phyloP scores from a whole-genome alignment of 2,888 invertebrate species.

The Machimus atricapillus region DNA sequence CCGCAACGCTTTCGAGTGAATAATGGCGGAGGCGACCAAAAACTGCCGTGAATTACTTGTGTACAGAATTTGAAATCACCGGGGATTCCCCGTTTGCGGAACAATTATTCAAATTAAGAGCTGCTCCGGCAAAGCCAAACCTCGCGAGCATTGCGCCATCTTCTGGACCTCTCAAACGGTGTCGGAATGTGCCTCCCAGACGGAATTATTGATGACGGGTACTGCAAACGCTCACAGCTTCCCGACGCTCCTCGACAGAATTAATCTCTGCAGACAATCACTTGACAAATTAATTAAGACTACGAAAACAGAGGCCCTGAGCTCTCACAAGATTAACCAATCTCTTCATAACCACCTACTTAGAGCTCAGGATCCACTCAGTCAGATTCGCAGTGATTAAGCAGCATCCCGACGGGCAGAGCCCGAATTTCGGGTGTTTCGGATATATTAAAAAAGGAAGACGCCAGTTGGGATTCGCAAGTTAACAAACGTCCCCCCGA shows the following conservation, averaged over 20 bases:
- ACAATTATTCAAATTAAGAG: constrained; percentile 33
- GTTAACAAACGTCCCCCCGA: background rate
- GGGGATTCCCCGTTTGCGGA: background rate
- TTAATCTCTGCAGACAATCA: constrained; percentile 26
- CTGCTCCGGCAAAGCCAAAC: background rate
- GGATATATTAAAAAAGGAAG: constrained; percentile 6
- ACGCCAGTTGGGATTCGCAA: constrained; percentile 15
- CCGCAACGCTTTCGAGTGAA: constrained; percentile 19
- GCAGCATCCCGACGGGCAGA: constrained; percentile 1
- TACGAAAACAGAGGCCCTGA: constrained; percentile 12
- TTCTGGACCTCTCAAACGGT: background rate
- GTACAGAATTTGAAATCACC: background rate
- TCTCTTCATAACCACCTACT: constrained; percentile 39
- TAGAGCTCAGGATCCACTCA: constrained; percentile 21
- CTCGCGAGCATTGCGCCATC: background rate
- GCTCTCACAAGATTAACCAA: constrained; percentile 26
- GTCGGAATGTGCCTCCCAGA: background rate
- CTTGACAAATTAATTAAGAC: constrained; percentile 38
- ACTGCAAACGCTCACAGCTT: background rate
- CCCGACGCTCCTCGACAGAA: background rate
- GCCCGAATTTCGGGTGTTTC: background rate
- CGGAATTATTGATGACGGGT: background rate
- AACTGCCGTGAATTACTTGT: constrained; percentile 21
- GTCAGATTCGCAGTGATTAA: constrained; percentile 34
- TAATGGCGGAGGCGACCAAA: background rate